Base-by-base conservation (phyloP, 1,140 invertebrate genomes). In the Phthorimaea operculella region DNA sequence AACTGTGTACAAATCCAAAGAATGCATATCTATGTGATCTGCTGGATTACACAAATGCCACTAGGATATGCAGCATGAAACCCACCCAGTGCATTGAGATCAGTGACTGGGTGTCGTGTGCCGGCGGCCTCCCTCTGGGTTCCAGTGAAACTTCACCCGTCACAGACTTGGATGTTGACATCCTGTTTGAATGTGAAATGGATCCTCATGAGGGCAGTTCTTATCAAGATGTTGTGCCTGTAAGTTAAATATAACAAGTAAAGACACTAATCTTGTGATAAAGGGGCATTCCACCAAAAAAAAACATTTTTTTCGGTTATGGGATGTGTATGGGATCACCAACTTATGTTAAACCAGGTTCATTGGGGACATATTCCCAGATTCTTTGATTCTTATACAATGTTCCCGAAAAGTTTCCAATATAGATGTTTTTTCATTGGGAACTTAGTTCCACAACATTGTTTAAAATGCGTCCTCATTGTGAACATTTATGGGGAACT, bases 1-100 rank as follows among this genome's bases (percentile, higher is more conserved):
- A 80, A 56, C 54, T 83, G 4, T 83, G 80, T 63, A 83, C 70
- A 52, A 80, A 80, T 62, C 77, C 81, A 7, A 81, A 83, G 57
- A 83, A 83, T 74, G 80, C 80, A 57, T 78, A 83, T 64, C 64
- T 83, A n/a, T 83, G 80, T 70, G 78, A 83, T 51, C 65, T 83
- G 1, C 57, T 83, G 10, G 78, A 83, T 54, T 83, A 83, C 34
- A 81, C 80, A 34, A 81, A 83, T 57, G 68, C 75, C 17, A 79
- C 76, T 42, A 70, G 81, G 42, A 76, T 84, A 60, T 84, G 81
- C 54, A 84, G 79, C 58, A 82, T 84, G 77, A 82, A 84, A 36
- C 79, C 78, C 3, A 75, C 70, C 21, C 79, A 84, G 48, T 74
- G 70, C 48, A 80, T 84, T 56, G 76, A 84, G 47, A 67, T 84